Conservation (phyloP, 2,888 invertebrate species). For the Metopia argyrocephala region DNA sequence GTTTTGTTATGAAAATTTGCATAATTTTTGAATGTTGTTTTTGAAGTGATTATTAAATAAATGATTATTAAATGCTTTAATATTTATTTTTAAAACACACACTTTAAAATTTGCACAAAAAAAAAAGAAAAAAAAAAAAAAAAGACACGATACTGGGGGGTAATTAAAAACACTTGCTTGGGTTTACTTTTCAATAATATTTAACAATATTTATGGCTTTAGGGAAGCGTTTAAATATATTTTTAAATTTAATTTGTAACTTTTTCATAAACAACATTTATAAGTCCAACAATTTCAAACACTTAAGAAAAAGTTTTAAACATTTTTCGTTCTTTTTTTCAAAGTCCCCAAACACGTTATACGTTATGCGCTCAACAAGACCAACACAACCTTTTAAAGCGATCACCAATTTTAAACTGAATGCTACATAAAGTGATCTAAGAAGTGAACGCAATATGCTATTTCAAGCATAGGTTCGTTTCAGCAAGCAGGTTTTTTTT, state of each 20-base stretch:
- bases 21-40: conserved; percentile 29
- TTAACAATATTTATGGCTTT: not conserved
- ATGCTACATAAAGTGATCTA: conserved; percentile 27
- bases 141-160: too few species aligned
- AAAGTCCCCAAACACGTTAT: not conserved
- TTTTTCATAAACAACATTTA: not conserved
- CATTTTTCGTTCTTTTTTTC: not conserved
- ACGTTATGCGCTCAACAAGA: too few species aligned
- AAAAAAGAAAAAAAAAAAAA: too few species aligned
- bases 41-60: not conserved
- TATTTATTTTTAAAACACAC: conserved; percentile 28
- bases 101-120: not conserved
- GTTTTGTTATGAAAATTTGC: conserved; percentile 43
- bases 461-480: conserved; percentile 5
- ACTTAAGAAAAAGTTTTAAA: conserved; percentile 33
- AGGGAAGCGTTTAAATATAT: not conserved
- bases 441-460: conserved; percentile 13
- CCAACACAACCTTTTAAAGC: conserved; percentile 48
- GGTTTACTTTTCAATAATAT: not conserved
- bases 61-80: conserved; percentile 9
- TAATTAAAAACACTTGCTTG: too few species aligned
- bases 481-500: conserved; percentile 49
- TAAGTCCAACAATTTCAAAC: conserved; percentile 15
- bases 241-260: conserved; percentile 5
- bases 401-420: conserved; percentile 62